Base-by-base conservation (phyloP, 2,113 vertebrate genomes). In the Clupea harengus region DNA sequence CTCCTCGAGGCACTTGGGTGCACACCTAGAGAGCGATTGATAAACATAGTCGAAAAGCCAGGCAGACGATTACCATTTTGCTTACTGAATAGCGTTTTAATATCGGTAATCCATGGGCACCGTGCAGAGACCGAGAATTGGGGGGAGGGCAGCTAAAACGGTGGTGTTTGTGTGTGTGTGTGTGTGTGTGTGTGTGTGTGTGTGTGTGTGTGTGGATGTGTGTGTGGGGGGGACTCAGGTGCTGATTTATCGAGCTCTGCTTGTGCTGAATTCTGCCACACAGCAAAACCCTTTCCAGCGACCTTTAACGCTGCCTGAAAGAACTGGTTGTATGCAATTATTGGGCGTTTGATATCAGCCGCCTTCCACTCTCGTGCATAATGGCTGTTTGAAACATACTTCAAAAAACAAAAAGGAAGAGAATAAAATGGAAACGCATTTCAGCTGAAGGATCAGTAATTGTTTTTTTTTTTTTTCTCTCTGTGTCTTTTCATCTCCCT, bases 61-160 rank as follows among this genome's bases (percentile, higher is more conserved):
- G 28, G 54, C 18, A 22, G 54, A 60, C 20, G 54, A 78, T 78
- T 78, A 78, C 72, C 72, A 78, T 78, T 78, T 32, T 78, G 72
- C 72, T 78, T 78, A 78, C 72, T 78, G 72, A 78, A 39, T 32
- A 78, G 72, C 13, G 32, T 39, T 78, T 78, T 39, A 39, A 78
- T 32, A 39, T 78, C 11, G 25, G 25, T 28, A 78, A 78, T 78
- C 28, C 72, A 78, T 32, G 28, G 72, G 11, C 72, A 13, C 9
- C 9, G 72, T 39, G 72, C 72, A 39, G 32, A 39, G 3, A 39
- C 72, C 4, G 13, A 39, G 72, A 15, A 72, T 9, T 32, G 10
- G n/a, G 25, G 10, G 64, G 32, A 32, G n/a, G 11, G 25, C 17
- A 17, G 18, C 67, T 75, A 28, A 32, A 75, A 64, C 20, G 22